phyloP scores from a whole-genome alignment of 2,113 vertebrate species.

The Nycticorax nycticorax region DNA sequence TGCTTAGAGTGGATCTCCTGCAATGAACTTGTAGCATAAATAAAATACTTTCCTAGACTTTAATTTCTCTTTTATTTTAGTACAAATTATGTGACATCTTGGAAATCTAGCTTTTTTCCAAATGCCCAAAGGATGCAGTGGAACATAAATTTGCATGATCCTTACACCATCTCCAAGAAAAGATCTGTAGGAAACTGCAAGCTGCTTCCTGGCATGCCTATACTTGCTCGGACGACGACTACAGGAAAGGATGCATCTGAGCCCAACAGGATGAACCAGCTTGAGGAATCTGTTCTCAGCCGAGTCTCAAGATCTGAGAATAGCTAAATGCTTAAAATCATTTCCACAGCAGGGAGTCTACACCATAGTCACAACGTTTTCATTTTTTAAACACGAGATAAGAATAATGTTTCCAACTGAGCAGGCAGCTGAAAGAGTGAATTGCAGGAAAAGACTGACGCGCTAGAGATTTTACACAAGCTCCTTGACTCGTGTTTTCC shows the following conservation, averaged over 20 bases:
- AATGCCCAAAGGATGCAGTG: neutral
- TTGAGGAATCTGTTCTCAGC: neutral
- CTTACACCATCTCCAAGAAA: neutral
- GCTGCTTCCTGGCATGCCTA: neutral
- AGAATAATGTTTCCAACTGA: constrained; percentile 19
- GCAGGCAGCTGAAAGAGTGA: neutral
- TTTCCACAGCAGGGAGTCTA: neutral
- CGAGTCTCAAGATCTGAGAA: neutral
- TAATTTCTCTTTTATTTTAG: neutral
- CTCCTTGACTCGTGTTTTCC: neutral
- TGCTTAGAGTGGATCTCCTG: neutral
- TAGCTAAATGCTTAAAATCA: neutral
- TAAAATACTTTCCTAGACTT: neutral
- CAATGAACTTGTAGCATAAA: neutral
- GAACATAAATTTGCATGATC: neutral
- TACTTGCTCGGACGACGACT: rapidly evolving
- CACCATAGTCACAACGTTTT: neutral
- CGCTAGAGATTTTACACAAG: neutral
- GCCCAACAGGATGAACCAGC: neutral
- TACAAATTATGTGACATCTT: neutral
- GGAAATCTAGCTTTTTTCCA: neutral
- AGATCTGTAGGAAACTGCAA: neutral
- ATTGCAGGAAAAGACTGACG: neutral
- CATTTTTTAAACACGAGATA: constrained; percentile 27
- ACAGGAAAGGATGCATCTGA: neutral